Evolutionary conservation across 2,888 invertebrate genomes (phyloP).

Genomic region (Erynnis tages): DNA sequence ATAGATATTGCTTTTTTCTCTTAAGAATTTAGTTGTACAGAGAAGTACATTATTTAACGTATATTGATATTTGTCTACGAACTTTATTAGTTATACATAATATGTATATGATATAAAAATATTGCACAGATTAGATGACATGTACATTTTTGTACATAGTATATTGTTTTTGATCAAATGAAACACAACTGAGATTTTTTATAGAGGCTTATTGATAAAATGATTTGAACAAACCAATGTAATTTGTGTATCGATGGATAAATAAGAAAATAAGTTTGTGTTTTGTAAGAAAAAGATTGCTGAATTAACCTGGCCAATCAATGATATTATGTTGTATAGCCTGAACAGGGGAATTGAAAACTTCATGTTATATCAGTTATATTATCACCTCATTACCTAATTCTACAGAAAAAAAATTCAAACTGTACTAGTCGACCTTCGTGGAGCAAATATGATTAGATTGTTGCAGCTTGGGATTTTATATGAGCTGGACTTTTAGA

Average conservation of each 20-base stretch:
- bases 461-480: too few species aligned
- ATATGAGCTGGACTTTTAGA: too few species aligned
- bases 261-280: background rate
- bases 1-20: conserved; percentile 18
- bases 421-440: too few species aligned
- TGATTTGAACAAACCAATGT: conserved; percentile 11
- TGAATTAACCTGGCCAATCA: background rate
- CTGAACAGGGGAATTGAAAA: too few species aligned
- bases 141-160: conserved; percentile 4
- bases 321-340: background rate
- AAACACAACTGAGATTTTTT: conserved; percentile 6
- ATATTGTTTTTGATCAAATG: conserved; percentile 9
- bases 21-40: conserved; percentile 20
- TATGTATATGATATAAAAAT: too few species aligned
- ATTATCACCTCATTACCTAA: too few species aligned
- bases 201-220: conserved; percentile 16
- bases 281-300: too few species aligned
- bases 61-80: background rate
- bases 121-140: conserved; percentile 1
- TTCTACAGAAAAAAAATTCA: too few species aligned
- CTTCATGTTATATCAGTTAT: too few species aligned
- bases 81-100: background rate
- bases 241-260: background rate
- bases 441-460: too few species aligned
- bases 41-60: conserved; percentile 16